Evolutionary conservation across 2,797 vertebrate species (phyloP).

Genomic region (Acipenser transmontanus): DNA sequence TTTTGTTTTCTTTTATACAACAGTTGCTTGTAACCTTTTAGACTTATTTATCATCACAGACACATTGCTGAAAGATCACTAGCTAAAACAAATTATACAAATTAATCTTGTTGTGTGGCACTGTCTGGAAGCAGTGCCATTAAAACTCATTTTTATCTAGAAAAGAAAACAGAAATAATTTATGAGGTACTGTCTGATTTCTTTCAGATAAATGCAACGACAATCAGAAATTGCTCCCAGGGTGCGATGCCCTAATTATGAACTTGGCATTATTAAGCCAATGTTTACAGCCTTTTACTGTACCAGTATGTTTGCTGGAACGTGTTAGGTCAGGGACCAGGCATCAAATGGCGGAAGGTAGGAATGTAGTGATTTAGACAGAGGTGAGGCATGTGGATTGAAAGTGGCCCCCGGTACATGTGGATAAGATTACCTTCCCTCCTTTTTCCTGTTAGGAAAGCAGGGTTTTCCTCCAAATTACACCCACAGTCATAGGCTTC

Average conservation of each 20-base stretch:
- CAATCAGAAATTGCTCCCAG: neutral
- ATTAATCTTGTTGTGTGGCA: neutral
- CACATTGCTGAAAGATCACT: neutral
- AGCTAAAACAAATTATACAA: neutral
- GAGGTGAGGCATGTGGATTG: neutral
- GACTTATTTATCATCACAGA: neutral
- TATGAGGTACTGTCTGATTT: neutral
- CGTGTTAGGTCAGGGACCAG: neutral
- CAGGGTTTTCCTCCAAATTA: neutral
- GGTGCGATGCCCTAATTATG: neutral
- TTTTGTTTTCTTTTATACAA: neutral
- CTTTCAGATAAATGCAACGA: neutral
- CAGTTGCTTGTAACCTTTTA: too few species aligned
- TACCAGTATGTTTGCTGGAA: neutral
- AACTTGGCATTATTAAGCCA: neutral
- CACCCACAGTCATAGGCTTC: constrained; percentile 9
- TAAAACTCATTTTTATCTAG: neutral
- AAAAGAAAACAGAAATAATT: neutral
- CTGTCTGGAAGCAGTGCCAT: neutral
- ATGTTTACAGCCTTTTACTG: neutral
- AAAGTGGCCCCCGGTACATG: constrained; percentile 2
- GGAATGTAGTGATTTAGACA: neutral
- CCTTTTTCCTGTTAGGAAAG: constrained; percentile 11
- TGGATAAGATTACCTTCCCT: constrained; percentile 9
- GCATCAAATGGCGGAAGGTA: neutral